Percentiles rank a stretch among this genome's conserved stretches.
Evolutionary conservation across 2,888 invertebrate genomes (phyloP).

Genomic region (Ophion slaviceki): DNA sequence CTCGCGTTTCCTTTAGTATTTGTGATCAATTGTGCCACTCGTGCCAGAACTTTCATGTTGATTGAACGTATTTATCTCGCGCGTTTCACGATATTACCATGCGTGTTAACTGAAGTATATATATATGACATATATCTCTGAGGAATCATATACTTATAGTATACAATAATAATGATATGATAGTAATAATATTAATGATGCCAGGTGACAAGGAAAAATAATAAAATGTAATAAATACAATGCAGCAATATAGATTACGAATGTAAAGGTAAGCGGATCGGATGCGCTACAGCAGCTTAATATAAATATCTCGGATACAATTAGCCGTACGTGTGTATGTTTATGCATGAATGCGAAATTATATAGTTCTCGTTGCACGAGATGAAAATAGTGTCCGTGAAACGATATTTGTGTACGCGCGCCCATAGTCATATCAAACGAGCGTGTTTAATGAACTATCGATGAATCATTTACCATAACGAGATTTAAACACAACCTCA

Average conservation of each 20-base stretch:
- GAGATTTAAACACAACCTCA: background rate
- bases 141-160: slow-evolving; percentile 55
- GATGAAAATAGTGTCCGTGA: slow-evolving; percentile 28
- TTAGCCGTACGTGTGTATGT: slow-evolving; percentile 26
- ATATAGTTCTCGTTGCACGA: slow-evolving; percentile 22
- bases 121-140: slow-evolving; percentile 39
- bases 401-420: slow-evolving; percentile 28
- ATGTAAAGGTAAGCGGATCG: slow-evolving; percentile 45
- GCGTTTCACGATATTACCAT: slow-evolving; percentile 60
- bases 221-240: slow-evolving; percentile 38
- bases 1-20: slow-evolving; percentile 71
- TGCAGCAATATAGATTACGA: slow-evolving; percentile 63
- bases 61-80: slow-evolving; percentile 64
- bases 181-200: slow-evolving; percentile 38
- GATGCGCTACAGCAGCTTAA: slow-evolving; percentile 60
- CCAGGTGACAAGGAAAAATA: slow-evolving; percentile 7
- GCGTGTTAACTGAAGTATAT: slow-evolving; percentile 52
- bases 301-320: slow-evolving; percentile 47
- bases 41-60: slow-evolving; percentile 73
- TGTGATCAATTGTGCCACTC: slow-evolving; percentile 81
- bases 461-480: slow-evolving; percentile 21
- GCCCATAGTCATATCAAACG: slow-evolving; percentile 62
- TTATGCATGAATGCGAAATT: background rate
- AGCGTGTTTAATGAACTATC: slow-evolving; percentile 51
- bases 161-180: slow-evolving; percentile 47